Evolutionary conservation across 2,888 invertebrate genomes (phyloP).

Genomic region (Phyllotreta cruciferae): DNA sequence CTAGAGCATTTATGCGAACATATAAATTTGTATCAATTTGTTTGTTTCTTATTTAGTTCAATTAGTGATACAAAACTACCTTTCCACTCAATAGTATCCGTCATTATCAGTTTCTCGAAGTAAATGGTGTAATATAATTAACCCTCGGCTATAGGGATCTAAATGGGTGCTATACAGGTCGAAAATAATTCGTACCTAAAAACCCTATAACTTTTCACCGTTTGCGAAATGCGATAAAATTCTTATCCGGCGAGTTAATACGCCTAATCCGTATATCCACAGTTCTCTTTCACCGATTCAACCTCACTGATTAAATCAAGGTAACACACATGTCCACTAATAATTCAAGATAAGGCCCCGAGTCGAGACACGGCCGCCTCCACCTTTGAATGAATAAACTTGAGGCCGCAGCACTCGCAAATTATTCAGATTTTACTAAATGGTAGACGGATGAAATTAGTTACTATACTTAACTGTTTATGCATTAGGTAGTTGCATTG

Average conservation of each 20-base stretch:
- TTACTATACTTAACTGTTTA: neutral
- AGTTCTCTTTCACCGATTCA: constrained; percentile 14
- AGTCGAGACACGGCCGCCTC: constrained; percentile 19
- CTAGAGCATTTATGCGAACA: no score
- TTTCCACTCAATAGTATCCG: no score
- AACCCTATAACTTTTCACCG: constrained; percentile 3
- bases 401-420: constrained; percentile 13
- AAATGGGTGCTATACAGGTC: neutral
- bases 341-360: constrained; percentile 22
- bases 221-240: constrained; percentile 6
- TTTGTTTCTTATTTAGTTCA: no score
- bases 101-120: no score
- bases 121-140: no score
- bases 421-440: constrained; percentile 10
- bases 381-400: constrained; percentile 23
- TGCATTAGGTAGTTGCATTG: neutral
- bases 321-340: constrained; percentile 30
- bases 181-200: constrained; percentile 4
- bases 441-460: constrained; percentile 19
- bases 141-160: no score
- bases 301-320: constrained; percentile 27
- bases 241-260: constrained; percentile 9
- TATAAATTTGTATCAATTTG: no score
- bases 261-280: constrained; percentile 7
- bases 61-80: no score